These are phyloP conservation scores for Apamea anceps DNA, from an alignment of 2,888 invertebrate species.

Conservation along the genomic window DNA sequence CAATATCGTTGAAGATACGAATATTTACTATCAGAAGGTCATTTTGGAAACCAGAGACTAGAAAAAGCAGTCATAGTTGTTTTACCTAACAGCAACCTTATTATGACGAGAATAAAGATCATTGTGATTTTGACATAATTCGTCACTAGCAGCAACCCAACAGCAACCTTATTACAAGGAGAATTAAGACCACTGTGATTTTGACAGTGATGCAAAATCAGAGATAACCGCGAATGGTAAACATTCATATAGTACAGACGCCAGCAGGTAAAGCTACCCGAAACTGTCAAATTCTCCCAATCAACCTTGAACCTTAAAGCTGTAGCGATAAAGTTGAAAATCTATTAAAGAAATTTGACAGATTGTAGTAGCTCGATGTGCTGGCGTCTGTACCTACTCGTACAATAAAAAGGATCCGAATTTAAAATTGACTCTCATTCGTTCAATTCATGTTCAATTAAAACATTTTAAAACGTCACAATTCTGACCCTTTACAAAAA, in stretches of 20 bases:
- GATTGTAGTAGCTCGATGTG: no score
- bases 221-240: not conserved
- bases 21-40: not conserved
- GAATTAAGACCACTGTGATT: not conserved
- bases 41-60: not conserved
- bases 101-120: not conserved
- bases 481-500: conserved; percentile 38
- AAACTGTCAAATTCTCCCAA: no score
- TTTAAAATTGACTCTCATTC: not conserved
- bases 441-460: conserved; percentile 2
- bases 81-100: not conserved
- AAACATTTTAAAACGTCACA: conserved; percentile 8
- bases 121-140: no score
- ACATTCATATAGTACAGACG: not conserved
- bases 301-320: no score
- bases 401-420: not conserved
- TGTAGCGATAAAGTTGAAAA: no score
- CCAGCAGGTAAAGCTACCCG: no score
- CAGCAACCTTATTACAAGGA: no score
- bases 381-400: no score
- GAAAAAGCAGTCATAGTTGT: not conserved
- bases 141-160: no score
- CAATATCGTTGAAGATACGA: not conserved
- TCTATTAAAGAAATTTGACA: no score
- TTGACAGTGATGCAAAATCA: not conserved